Evolutionary conservation across 2,888 invertebrate genomes (phyloP), one percentile per base, ranked within the genome.

Genomic region (Meliscaeva auricollis): DNA sequence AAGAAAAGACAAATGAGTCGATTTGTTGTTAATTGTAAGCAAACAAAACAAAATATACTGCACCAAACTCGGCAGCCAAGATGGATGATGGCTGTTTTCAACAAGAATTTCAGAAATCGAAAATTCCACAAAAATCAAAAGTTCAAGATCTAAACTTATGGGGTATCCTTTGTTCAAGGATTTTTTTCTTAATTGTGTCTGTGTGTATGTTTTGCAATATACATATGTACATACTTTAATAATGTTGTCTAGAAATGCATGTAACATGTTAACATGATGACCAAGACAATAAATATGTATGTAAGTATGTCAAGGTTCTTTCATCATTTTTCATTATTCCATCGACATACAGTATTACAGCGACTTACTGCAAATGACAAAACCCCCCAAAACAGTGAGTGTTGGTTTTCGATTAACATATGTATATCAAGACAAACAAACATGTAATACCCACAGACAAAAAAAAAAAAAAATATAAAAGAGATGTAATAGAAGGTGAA

Each of bases 11-110:
- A 64, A 66, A 74, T 54, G 64, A 74, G 54, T 44, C 44, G 64
- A 76, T 58, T 76, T 68, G 50, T 48, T 74, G 66, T 58, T 79
- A 79, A 79, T 74, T 74, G 48, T 62, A 66, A 64, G 22, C 77
- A 52, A 70, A 62, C 22, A 15, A 20, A 56, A 32, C 26, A 15
- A 35, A 44, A 30, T 3, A 32, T 1, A 26, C 35, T 32, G 44
- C 44, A 32, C 8, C 30, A 38, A 38, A 38, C 9, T 38, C 11
- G 7, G 13, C 35, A 35, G 35, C 9, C 35, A n/a, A 11, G 60
- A 77, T 69, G 52, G 58, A 77, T 54, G 62, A 78, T 66, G 64
- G 64, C 30, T 48, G 11, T 32, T 48, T n/a, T 66, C 17, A 1
- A n/a, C 8, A 38, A n/a, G 17, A 30, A 46, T 32, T 32, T 60